These are phyloP conservation scores for Dinomys branickii DNA, from an alignment of 2,113 vertebrate genomes.

Conservation along the genomic window DNA sequence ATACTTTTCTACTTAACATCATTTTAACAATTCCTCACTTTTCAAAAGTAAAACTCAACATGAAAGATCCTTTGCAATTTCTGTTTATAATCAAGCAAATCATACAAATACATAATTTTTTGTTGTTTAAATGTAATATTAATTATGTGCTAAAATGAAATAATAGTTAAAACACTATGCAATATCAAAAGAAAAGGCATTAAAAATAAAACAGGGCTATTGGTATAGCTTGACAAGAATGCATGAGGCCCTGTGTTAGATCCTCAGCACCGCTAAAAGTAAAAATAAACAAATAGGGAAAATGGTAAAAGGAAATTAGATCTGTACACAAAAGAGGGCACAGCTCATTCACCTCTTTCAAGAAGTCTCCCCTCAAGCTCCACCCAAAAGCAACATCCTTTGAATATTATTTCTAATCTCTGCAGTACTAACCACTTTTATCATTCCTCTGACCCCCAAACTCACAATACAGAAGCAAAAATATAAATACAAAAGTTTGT, in stretches of 20 bases:
- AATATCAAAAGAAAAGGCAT: not conserved
- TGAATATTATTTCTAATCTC: constrained; percentile 2
- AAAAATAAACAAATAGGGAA: not conserved
- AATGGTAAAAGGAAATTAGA: not conserved
- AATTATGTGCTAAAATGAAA: constrained; percentile 38
- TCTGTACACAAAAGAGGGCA: constrained; percentile 10
- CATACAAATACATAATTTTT: not conserved
- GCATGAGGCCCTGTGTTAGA: not conserved
- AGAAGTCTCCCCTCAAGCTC: not conserved
- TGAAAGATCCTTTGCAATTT: not conserved
- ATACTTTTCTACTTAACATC: constrained; percentile 35
- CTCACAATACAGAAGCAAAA: not conserved
- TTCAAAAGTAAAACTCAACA: constrained; percentile 6
- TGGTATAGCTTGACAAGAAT: not conserved
- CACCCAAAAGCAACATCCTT: not conserved
- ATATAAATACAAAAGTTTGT: not conserved
- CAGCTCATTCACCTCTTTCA: not conserved
- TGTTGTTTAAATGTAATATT: not conserved
- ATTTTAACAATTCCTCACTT: not conserved
- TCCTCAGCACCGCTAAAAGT: not conserved
- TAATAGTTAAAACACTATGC: constrained; percentile 10
- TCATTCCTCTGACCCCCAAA: not conserved
- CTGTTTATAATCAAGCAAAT: constrained; percentile 2
- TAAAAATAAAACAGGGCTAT: not conserved
- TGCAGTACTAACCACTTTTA: constrained; percentile 16